phyloP scores from a whole-genome alignment of 2,797 vertebrate genomes.

The Myotis daubentonii region DNA sequence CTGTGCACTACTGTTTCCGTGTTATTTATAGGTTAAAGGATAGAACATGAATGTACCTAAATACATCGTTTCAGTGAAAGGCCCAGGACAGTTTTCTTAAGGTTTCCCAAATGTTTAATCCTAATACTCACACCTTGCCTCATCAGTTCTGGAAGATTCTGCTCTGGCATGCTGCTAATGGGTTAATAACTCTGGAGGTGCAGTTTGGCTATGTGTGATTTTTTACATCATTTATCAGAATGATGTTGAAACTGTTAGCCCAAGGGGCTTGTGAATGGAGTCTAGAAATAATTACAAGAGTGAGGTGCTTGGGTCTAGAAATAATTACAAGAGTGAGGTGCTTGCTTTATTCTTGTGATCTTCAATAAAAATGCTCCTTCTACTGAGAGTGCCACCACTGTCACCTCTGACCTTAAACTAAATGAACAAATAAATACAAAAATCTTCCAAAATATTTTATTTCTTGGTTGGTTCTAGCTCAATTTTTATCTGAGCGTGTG shows the following conservation, averaged over 20 bases:
- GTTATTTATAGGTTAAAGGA: neutral
- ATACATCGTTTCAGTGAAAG: neutral
- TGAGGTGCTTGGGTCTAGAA: conserved; percentile 59
- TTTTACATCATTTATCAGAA: conserved; percentile 55
- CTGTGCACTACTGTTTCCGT: neutral
- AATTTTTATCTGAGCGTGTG: neutral
- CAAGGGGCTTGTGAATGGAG: conserved; percentile 51
- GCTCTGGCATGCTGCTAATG: neutral
- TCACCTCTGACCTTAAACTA: neutral
- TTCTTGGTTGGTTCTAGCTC: conserved; percentile 56
- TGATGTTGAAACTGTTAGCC: conserved; percentile 52
- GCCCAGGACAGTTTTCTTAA: neutral
- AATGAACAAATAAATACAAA: neutral
- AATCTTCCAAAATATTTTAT: conserved; percentile 36
- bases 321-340: conserved; percentile 45
- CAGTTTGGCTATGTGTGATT: neutral
- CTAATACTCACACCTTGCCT: neutral
- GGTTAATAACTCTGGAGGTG: neutral
- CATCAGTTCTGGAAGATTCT: neutral
- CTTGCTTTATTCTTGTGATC: conserved; percentile 33
- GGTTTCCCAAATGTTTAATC: neutral
- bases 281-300: conserved; percentile 60
- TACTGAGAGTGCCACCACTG: neutral
- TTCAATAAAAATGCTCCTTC: conserved; percentile 14
- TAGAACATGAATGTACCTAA: neutral